A percentile compares a stretch with the other conserved stretches of the same genome.
These are phyloP conservation scores for Trogon melanurus DNA, from an alignment of 2,113 vertebrate genomes.

Conservation along the genomic window DNA sequence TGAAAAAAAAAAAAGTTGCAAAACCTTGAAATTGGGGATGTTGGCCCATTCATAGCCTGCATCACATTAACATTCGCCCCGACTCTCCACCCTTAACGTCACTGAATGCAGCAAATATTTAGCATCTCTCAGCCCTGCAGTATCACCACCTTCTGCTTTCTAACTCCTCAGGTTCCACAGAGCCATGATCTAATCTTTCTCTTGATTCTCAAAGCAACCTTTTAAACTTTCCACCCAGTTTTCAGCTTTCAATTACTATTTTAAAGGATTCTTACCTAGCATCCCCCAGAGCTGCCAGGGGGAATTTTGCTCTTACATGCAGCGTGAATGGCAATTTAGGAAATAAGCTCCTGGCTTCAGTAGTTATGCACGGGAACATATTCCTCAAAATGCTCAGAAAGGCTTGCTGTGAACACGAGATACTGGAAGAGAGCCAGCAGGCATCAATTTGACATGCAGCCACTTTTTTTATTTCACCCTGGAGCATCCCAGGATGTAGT, in stretches of 20 bases:
- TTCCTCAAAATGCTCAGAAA: neutral
- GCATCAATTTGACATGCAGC: neutral
- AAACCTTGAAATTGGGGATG: neutral
- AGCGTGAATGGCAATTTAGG: neutral
- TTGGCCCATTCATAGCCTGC: neutral
- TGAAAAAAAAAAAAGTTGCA: neutral
- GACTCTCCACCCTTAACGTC: neutral
- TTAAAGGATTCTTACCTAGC: neutral
- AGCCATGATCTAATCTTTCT: neutral
- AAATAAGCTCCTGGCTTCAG: neutral
- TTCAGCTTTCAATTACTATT: neutral
- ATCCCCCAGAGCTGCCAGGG: neutral
- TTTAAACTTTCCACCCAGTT: neutral
- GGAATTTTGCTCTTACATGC: neutral
- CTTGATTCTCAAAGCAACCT: neutral
- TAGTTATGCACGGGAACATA: neutral
- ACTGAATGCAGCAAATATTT: neutral
- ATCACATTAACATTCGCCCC: neutral
- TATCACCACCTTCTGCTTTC: neutral
- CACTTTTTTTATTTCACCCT: slow-evolving; percentile 8
- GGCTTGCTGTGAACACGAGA: neutral
- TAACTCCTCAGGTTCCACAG: neutral
- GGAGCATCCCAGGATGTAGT: neutral
- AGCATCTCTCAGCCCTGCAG: neutral
- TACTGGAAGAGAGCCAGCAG: slow-evolving; percentile 14